phyloP scores from a whole-genome alignment of 2,888 invertebrate genomes.

The Dicyrtoma fusca region DNA sequence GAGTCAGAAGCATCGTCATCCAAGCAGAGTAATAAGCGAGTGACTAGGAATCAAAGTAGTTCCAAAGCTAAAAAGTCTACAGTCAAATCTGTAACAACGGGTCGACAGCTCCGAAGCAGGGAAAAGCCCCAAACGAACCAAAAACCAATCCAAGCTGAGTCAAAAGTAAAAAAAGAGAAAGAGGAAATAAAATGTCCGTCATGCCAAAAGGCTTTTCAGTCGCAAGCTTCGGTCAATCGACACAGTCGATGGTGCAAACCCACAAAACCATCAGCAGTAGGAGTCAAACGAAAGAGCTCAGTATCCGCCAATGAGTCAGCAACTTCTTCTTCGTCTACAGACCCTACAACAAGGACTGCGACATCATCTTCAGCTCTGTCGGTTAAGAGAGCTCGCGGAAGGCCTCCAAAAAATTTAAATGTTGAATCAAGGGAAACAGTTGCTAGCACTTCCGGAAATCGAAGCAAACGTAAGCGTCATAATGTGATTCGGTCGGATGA shows the following conservation, averaged over 20 bases:
- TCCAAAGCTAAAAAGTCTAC: not conserved
- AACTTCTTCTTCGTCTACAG: not conserved
- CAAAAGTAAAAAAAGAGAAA: not conserved
- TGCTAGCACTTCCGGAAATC: not conserved
- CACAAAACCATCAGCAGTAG: slow-evolving; percentile 13
- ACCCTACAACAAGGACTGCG: too few species aligned
- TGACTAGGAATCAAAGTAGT: not conserved
- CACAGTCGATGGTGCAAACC: slow-evolving; percentile 47
- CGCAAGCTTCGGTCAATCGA: slow-evolving; percentile 34
- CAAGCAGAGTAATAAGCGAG: too few species aligned
- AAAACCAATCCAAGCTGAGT: too few species aligned
- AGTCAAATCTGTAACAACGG: not conserved
- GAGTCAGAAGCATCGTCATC: too few species aligned
- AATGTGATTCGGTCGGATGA: too few species aligned
- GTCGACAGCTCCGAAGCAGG: not conserved
- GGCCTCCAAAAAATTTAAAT: slow-evolving; percentile 1
- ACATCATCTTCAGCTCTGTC: not conserved
- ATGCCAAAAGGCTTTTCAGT: slow-evolving; percentile 46
- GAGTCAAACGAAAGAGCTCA: slow-evolving; percentile 8
- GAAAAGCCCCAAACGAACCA: not conserved
- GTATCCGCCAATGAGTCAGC: not conserved
- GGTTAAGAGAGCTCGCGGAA: not conserved
- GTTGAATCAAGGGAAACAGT: slow-evolving; percentile 7
- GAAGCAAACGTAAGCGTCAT: not conserved
- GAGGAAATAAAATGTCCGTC: slow-evolving; percentile 37